phyloP scores from a whole-genome alignment of 2,888 invertebrate genomes.

The Ecdyonurus torrentis region DNA sequence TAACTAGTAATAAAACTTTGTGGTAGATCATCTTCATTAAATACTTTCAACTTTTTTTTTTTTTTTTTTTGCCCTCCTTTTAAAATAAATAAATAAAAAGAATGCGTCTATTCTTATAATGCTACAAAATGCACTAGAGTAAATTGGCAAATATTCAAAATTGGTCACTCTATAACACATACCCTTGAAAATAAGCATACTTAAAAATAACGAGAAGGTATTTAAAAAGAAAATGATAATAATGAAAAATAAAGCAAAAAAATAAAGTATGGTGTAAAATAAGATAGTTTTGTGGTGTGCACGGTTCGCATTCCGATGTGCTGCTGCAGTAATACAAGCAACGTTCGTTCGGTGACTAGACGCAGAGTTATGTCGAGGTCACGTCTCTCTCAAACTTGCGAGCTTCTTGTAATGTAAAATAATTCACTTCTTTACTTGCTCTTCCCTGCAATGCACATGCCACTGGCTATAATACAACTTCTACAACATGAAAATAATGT shows the following conservation, averaged over 20 bases:
- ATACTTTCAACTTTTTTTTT: neutral
- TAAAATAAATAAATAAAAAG: too few species aligned
- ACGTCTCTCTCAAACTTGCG: neutral
- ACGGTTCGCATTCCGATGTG: neutral
- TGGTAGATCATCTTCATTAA: neutral
- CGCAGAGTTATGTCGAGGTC: neutral
- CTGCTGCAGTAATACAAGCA: too few species aligned
- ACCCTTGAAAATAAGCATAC: neutral
- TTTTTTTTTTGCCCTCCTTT: too few species aligned
- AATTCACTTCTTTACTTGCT: too few species aligned
- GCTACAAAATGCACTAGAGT: too few species aligned
- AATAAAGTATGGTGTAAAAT: neutral
- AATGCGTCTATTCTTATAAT: too few species aligned
- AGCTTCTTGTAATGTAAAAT: too few species aligned
- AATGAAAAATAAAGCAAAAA: neutral
- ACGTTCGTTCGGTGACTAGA: neutral
- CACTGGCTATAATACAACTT: too few species aligned
- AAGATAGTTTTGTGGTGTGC: neutral
- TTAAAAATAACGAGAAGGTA: neutral
- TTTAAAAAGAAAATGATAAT: neutral
- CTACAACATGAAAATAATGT: too few species aligned
- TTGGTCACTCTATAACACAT: neutral
- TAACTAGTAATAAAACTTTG: neutral
- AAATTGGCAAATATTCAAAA: neutral
- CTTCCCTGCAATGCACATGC: too few species aligned